Evolutionary conservation across 2,888 invertebrate genomes (phyloP), one percentile per base, ranked within the genome.

Genomic region (Synanthedon formicaeformis): DNA sequence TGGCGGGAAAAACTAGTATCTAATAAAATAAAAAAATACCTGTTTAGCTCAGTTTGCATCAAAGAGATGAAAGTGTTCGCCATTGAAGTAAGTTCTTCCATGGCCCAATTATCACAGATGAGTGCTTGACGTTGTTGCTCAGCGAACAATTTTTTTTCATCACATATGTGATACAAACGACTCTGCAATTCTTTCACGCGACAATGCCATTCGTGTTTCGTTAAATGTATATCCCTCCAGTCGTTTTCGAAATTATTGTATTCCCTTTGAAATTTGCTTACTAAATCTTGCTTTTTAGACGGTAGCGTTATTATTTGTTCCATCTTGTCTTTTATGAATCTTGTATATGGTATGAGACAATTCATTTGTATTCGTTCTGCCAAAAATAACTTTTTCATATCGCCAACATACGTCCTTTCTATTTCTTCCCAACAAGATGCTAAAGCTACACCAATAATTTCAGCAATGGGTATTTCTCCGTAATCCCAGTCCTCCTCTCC

Each of bases 171-270:
- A 65, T 88, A 88, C 11, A 92, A 71, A 52, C 74, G 81, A 41
- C 81, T 67, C 60, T 88, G 85, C 51, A 90, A 74, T 54, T 88
- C 88, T 51, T 81, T 82, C 0, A 89, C 75, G 40, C 88, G 75
- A 57, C 89, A 90, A 60, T 91, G 90, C 73, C 92, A 81, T 72
- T 92, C 92, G 54, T 88, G 88, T 69, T 91, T 92, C 2, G 90
- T 77, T 55, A 90, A 85, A 58, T 78, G 73, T 54, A 91, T 81
- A 54, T 85, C 79, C 2, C 91, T 79, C 74, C 90, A 86, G 62
- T 91, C 90, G 55, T 83, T 77, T 58, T 90, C 89, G 56, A 92
- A 85, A 18, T 85, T 77, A 72, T 92, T 92, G 60, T 90, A 91
- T 40, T 83, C 74, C 41, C 73, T 79, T 70, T 91, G 92, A 66